These are phyloP conservation scores for Eufriesea mexicana DNA, from an alignment of 1,140 invertebrate species.

Conservation along the genomic window DNA sequence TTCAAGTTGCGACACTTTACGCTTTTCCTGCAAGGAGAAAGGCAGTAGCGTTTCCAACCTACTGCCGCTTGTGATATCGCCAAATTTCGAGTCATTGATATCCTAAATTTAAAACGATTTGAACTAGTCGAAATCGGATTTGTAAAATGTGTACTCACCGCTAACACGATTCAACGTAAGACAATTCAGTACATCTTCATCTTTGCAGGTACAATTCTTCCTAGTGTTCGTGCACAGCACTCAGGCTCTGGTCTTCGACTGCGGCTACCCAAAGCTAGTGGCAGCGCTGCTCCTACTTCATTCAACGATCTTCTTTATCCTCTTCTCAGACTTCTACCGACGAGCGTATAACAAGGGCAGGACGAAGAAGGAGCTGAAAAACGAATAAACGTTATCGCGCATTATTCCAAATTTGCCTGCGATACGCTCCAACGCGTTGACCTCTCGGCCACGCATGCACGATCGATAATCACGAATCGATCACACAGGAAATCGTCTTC, in stretches of 20 bases:
- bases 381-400: constrained; percentile 66
- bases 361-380: constrained; percentile 79
- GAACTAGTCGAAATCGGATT: not conserved
- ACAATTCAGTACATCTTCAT: not conserved
- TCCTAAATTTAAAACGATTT: not conserved
- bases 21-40: constrained; percentile 9
- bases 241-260: constrained; percentile 88
- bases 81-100: not conserved
- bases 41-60: not conserved
- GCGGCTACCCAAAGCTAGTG: constrained; percentile 89
- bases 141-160: not conserved
- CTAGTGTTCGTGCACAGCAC: constrained; percentile 89
- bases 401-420: not conserved
- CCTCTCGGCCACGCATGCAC: not conserved
- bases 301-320: constrained; percentile 94
- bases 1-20: constrained; percentile 34
- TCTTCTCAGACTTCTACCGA: constrained; percentile 96
- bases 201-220: constrained; percentile 89
- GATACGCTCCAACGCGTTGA: not conserved
- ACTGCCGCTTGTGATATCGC: not conserved
- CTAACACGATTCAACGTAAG: too few species aligned
- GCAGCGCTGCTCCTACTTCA: constrained; percentile 91
- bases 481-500: not conserved
- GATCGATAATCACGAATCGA: constrained; percentile 17
- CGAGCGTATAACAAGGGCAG: constrained; percentile 86